Evolutionary conservation across 2,113 vertebrate species (phyloP).

Genomic region (Mobula hypostoma): DNA sequence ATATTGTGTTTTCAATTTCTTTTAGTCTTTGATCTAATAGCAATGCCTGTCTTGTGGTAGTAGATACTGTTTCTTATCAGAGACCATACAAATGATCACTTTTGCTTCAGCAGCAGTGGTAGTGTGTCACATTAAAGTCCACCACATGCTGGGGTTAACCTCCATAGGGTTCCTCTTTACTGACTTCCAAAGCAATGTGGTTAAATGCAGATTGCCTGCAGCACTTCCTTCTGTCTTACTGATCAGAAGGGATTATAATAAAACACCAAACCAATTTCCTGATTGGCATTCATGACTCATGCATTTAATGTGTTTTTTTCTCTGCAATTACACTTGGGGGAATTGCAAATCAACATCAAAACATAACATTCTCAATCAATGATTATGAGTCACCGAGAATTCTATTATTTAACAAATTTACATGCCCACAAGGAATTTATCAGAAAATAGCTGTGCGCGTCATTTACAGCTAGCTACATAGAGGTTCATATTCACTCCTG

Average conservation of each 20-base stretch:
- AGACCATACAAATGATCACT: conserved; percentile 29
- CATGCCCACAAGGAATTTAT: background rate
- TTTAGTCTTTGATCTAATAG: conserved; percentile 9
- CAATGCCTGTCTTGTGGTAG: background rate
- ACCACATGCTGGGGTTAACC: conserved; percentile 37
- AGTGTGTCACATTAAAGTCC: conserved; percentile 33
- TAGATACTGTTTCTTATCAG: conserved; percentile 32
- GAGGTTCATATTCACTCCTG: background rate
- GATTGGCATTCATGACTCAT: background rate
- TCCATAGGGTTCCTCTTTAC: conserved; percentile 35
- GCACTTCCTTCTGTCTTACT: conserved; percentile 39
- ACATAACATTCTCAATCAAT: background rate
- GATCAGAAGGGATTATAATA: background rate
- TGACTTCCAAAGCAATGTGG: conserved; percentile 29
- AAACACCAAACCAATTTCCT: conserved; percentile 34
- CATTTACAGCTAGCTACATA: background rate
- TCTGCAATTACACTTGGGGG: background rate
- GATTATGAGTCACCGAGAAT: background rate
- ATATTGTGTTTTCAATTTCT: background rate
- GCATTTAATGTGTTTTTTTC: background rate
- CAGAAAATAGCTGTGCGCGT: too few relatives aligned
- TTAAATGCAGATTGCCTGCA: conserved; percentile 36
- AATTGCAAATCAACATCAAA: conserved; percentile 6
- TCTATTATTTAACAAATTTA: background rate
- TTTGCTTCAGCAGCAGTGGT: background rate